Evolutionary conservation across 53 echinoderm and acorn worm genomes (phyloP).

Genomic region (Paracentrotus lividus): DNA sequence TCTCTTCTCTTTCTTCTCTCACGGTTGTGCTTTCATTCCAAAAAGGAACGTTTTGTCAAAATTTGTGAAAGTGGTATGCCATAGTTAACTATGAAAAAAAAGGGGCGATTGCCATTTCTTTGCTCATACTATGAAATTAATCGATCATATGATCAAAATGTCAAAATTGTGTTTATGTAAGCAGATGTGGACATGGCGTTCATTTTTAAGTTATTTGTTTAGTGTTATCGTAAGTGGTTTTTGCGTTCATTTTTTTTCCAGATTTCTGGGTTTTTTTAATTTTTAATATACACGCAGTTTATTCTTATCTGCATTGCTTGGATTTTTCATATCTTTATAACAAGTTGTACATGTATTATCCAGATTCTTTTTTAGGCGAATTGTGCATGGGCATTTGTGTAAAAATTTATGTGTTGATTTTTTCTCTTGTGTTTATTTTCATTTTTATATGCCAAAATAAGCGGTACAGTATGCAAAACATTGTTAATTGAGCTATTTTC

Average conservation of each 20-base stretch:
- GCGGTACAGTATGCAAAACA: too few species aligned
- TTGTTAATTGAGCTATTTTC: too few species aligned
- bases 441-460: too few species aligned
- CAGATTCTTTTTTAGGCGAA: too few species aligned
- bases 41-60: background rate
- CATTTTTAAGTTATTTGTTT: background rate
- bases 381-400: too few species aligned
- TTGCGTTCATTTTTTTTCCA: background rate
- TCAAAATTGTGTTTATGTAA: background rate
- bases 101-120: background rate
- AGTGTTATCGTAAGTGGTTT: background rate
- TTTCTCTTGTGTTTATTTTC: too few species aligned
- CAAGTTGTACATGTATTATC: too few species aligned
- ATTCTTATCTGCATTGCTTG: too few species aligned
- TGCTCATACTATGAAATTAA: too few species aligned
- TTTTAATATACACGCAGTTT: background rate
- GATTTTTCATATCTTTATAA: too few species aligned
- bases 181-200: background rate
- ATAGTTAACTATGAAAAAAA: background rate
- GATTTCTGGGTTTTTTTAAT: background rate
- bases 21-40: background rate
- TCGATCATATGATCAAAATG: background rate
- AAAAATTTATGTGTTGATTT: too few species aligned
- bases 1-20: too few species aligned
- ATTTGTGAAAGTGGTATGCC: background rate